Evolutionary conservation across 2,888 invertebrate genomes (phyloP), one percentile per base, ranked within the genome.

Genomic region (Campaea margaritaria): DNA sequence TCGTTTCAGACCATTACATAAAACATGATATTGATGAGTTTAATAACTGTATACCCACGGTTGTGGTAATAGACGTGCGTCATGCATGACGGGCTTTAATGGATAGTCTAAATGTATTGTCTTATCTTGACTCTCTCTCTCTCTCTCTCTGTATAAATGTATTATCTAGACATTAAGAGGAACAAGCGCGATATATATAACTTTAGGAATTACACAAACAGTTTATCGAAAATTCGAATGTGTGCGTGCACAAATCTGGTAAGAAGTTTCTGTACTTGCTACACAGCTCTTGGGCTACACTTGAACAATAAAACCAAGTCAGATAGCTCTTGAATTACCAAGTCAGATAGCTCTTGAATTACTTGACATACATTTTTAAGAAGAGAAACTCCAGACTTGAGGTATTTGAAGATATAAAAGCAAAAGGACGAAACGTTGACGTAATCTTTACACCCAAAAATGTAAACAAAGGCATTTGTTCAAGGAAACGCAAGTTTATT

Each of bases 351-450:
- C 81, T 76, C 83, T 80, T 79, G 84, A 79, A 80, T 78, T 73
- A 82, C 89, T 90, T 90, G 89, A 89, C 89, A 89, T 69, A 89
- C 84, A 84, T 88, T 75, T 73, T 72, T 72, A 58, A 74, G 68
- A 72, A 73, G 68, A 73, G 71, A 79, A 77, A 76, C 76, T 73
- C 57, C 66, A 58, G 65, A 68, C 54, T 21, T 71, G 63, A 65
- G 63, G 64, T 49, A 61, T 46, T 31, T 57, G 58, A 68, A 66
- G 62, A 61, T 66, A 54, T 58, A 52, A 65, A 69, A 62, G 58
- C 61, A 54, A 42, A 48, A 59, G 27, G 34, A 50, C 38, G n/a
- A 41, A 36, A 9, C 12, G 11, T 36, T 64, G 42, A 53, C 55
- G 56, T 64, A 59, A 60, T 55, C 49, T 62, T 50, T 42, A 58